Base-by-base conservation (phyloP, 2,888 invertebrate genomes). In the Drosophila tripunctata region DNA sequence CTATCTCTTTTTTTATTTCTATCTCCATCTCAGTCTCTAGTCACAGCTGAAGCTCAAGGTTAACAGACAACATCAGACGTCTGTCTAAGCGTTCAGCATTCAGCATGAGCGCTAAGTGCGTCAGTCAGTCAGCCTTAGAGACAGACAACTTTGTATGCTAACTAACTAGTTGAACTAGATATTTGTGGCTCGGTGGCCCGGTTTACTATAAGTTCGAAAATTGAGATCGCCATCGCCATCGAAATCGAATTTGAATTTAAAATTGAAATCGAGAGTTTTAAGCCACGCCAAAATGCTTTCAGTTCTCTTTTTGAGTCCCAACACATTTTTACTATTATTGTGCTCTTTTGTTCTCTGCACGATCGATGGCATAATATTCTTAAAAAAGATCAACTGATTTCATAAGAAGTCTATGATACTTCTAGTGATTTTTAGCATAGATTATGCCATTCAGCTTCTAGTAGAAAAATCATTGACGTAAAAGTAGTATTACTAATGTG, bases 161-260 rank as follows among this genome's bases (percentile, higher is more conserved):
- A 81, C 77, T 80, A 81, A 81, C 87, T 74, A 71, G 81, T 81
- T 81, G 81, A 67, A 80, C 81, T 86, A 80, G 87, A 81, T 78
- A 67, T 72, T 19, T 45, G 55, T 62, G 36, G 58, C 63, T 65
- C 24, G 17, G 17, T 50, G 22, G 58, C 35, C 58, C 43, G 60
- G 60, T 58, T 64, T 41, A n/a, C n/a, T n/a, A n/a, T n/a, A 10
- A 57, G 50, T 33, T 45, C 45, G 38, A 54, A 21, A 15, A 44
- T 36, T n/a, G 14, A 38, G 22, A n/a, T 38, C 24, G 50, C 38
- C 21, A 50, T 50, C 31, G 12, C 30, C 19, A 40, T 55, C 7
- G 31, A 38, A 33, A 47, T 36, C n/a, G 12, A 24, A 15, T 31
- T 41, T 19, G 38, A 31, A 12, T 6, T 22, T 8, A 10, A 17